Evolutionary conservation across 2,113 vertebrate genomes (phyloP).

Genomic region (Pyrgilauda ruficollis): DNA sequence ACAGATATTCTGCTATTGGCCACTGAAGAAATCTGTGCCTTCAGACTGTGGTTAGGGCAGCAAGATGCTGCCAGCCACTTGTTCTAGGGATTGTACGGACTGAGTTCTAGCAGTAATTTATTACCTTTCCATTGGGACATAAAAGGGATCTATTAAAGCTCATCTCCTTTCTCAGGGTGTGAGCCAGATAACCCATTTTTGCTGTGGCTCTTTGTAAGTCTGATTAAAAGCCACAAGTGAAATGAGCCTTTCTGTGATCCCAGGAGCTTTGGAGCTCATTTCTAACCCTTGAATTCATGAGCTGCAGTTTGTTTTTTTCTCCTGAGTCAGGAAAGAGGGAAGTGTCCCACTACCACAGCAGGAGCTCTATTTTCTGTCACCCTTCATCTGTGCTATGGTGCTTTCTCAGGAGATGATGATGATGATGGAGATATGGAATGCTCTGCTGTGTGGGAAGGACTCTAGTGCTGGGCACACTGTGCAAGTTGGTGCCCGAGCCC

Average conservation of each 20-base stretch:
- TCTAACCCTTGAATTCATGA: background rate
- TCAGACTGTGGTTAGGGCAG: background rate
- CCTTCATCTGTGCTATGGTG: background rate
- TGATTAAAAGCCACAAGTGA: background rate
- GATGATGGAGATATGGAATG: background rate
- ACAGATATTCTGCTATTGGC: background rate
- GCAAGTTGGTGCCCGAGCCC: background rate
- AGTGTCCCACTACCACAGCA: background rate
- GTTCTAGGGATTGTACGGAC: background rate
- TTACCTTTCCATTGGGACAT: background rate
- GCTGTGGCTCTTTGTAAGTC: background rate
- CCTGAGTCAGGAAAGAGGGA: background rate
- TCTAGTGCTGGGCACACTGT: background rate
- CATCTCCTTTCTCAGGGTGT: background rate
- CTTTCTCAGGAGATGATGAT: background rate
- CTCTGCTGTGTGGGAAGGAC: background rate
- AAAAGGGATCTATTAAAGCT: background rate
- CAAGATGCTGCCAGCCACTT: background rate
- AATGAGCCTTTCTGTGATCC: background rate
- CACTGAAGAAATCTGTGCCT: background rate
- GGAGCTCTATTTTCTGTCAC: background rate
- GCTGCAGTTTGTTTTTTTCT: background rate
- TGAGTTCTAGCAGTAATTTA: background rate
- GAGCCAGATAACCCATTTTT: background rate
- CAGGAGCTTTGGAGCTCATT: background rate